Evolutionary conservation across 2,888 invertebrate genomes (phyloP), one percentile per base, ranked within the genome.

Genomic region (Drosophila mettleri): DNA sequence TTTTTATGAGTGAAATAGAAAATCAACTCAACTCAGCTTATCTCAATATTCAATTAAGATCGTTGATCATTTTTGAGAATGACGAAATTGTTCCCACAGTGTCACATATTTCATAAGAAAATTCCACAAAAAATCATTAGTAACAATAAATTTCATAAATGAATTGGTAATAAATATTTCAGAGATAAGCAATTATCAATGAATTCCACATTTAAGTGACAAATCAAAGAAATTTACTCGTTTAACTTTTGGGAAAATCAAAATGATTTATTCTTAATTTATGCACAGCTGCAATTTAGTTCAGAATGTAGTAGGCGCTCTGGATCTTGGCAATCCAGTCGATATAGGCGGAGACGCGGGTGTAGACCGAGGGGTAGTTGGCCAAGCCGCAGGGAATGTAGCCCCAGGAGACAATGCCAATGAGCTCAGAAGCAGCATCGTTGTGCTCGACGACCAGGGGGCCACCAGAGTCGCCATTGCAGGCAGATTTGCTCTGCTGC

Each of bases 371-470:
- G 2, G 93, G 93, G 24, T 70, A 29, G 29, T 91, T 89, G 10
- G 60, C 68, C 3, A 58, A 2, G 6, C 93, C 93, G 55, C 93
- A 93, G 31, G 93, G 93, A 59, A 92, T 90, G 31, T 85, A 84
- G 10, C 93, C 93, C 93, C 93, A 93, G 31, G 93, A 93, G n/a
- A 93, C 93, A 46, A 93, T 73, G 64, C 94, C 94, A 60, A 93
- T 87, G 41, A 93, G 85, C 54, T 91, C 83, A 46, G 80, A 45
- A 31, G 79, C 12, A 7, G 74, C 67, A 41, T 71, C 54, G 0
- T 59, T 16, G 5, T 31, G 10, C 62, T 89, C 88, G 18, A 89
- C 74, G 2, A 91, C 90, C 51, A 92, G 49, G 14, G 92, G 92
- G 16, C 92, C 91, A 41, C 92, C 91, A 31, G 91, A 91, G 69